Evolutionary conservation across 2,797 vertebrate species (phyloP).

Genomic region (Dendrocincla fuliginosa): DNA sequence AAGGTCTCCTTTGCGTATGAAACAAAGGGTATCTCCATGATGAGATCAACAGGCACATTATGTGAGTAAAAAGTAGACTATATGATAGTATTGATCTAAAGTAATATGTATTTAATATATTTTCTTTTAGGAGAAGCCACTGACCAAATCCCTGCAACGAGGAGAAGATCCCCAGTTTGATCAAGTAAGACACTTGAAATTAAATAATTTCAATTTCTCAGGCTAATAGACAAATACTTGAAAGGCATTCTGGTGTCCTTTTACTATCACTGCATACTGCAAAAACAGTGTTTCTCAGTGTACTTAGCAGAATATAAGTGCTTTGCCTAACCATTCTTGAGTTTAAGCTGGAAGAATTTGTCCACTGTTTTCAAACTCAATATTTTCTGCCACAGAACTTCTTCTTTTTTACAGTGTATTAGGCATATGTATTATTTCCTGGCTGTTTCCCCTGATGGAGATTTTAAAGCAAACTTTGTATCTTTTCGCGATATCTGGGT

Average conservation of each 20-base stretch:
- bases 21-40: neutral
- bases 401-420: neutral
- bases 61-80: neutral
- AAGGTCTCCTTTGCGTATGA: neutral
- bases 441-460: neutral
- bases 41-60: neutral
- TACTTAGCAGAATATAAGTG: neutral
- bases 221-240: neutral
- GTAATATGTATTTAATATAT: neutral
- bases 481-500: neutral
- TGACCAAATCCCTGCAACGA: constrained; percentile 95
- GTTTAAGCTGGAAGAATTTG: neutral
- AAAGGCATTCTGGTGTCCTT: neutral
- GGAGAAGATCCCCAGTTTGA: constrained; percentile 98
- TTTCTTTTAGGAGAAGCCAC: constrained; percentile 90
- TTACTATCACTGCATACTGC: neutral
- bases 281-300: neutral
- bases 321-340: neutral
- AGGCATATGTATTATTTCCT: neutral
- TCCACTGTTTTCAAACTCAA: neutral
- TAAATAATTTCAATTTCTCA: neutral
- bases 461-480: neutral
- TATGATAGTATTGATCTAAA: neutral
- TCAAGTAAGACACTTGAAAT: constrained; percentile 84
- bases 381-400: neutral